Conservation (phyloP, 2,113 vertebrate species). For the Dipodomys merriami region DNA sequence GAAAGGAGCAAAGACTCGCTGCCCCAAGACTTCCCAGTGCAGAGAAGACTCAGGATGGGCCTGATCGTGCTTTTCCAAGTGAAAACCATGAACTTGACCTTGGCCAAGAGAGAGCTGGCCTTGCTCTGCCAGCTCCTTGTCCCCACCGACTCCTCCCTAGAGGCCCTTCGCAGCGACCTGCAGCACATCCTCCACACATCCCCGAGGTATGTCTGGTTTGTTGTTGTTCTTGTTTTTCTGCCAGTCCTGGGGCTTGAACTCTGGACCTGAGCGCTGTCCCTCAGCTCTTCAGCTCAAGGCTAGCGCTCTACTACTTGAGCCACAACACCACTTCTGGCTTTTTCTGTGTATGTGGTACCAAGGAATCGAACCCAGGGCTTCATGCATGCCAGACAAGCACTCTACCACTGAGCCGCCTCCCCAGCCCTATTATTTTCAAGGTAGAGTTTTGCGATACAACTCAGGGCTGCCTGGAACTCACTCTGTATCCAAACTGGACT, state of each 20-base stretch:
- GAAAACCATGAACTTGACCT: rapidly evolving
- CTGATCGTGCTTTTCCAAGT: conserved; percentile 28
- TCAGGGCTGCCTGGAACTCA: neutral
- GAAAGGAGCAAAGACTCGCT: rapidly evolving
- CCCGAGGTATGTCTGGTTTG: conserved; percentile 2
- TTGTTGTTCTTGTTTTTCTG: too few relatives aligned
- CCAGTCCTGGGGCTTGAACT: too few relatives aligned
- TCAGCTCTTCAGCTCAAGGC: too few relatives aligned
- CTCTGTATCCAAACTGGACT: neutral
- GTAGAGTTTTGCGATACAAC: neutral
- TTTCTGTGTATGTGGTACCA: too few relatives aligned
- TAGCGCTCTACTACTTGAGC: too few relatives aligned
- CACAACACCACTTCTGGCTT: too few relatives aligned
- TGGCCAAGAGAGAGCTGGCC: rapidly evolving
- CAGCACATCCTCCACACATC: rapidly evolving
- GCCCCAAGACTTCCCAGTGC: rapidly evolving
- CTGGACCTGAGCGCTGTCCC: too few relatives aligned
- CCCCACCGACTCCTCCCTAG: neutral
- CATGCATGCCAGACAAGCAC: too few relatives aligned
- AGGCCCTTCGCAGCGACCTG: neutral
- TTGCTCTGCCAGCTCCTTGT: conserved; percentile 77
- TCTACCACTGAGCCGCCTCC: too few relatives aligned
- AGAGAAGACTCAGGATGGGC: conserved; percentile 78
- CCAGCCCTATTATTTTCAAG: neutral
- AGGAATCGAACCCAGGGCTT: too few relatives aligned